These are phyloP conservation scores for Dynastes grantii DNA, from an alignment of 2,888 invertebrate species.

Conservation along the genomic window DNA sequence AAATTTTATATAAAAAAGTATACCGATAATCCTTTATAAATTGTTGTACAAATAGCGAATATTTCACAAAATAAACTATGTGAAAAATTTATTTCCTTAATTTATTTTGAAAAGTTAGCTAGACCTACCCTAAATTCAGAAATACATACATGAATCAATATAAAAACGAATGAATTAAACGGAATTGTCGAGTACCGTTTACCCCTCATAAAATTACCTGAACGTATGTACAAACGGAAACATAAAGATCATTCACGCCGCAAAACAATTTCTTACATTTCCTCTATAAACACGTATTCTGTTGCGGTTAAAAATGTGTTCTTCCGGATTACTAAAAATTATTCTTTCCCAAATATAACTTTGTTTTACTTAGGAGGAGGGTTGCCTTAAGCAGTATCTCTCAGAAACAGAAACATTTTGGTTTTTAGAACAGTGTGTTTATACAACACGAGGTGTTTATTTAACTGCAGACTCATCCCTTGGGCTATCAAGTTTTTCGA, in stretches of 20 bases:
- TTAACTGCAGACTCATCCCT: slow-evolving; percentile 60
- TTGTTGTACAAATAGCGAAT: no score
- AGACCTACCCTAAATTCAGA: no score
- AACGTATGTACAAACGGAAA: slow-evolving; percentile 11
- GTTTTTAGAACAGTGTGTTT: slow-evolving; percentile 60
- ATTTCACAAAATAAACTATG: no score
- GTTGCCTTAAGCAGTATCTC: slow-evolving; percentile 47
- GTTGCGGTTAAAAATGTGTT: slow-evolving; percentile 49
- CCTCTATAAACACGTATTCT: slow-evolving; percentile 25
- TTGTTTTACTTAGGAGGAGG: slow-evolving; percentile 51
- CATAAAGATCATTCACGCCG: slow-evolving; percentile 21
- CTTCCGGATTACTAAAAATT: slow-evolving; percentile 50
- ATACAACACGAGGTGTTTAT: slow-evolving; percentile 60
- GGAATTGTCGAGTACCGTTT: neutral
- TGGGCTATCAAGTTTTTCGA: slow-evolving; percentile 56
- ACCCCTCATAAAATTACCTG: slow-evolving; percentile 11
- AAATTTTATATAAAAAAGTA: no score
- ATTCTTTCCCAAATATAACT: slow-evolving; percentile 51
- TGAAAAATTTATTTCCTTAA: no score
- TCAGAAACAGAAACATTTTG: slow-evolving; percentile 57
- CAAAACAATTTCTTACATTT: slow-evolving; percentile 32
- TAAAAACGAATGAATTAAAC: neutral
- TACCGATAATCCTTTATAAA: no score
- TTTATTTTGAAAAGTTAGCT: no score
- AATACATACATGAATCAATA: neutral